Percentiles rank a stretch among this genome's conserved stretches.
phyloP scores from a whole-genome alignment of 2,888 invertebrate genomes.

The Entomobrya proxima region DNA sequence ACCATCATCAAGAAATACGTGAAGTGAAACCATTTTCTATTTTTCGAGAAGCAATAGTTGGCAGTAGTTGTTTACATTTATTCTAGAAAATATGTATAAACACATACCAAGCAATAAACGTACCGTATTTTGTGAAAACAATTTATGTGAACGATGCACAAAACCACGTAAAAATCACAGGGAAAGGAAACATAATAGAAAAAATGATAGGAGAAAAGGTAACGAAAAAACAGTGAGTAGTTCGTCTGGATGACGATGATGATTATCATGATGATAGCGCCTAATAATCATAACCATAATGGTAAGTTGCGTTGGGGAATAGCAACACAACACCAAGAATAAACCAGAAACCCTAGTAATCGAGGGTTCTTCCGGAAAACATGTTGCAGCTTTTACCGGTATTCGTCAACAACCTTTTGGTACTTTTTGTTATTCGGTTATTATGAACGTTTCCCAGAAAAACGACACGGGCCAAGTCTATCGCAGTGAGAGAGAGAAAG shows the following conservation, averaged over 20 bases:
- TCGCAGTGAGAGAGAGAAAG: neutral
- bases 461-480: neutral
- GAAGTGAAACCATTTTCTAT: conserved; percentile 11
- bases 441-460: neutral
- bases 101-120: too few species aligned
- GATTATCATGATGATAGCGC: conserved; percentile 38
- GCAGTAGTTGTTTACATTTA: neutral
- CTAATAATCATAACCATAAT: conserved; percentile 42
- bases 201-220: neutral
- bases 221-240: neutral
- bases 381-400: too few species aligned
- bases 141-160: neutral
- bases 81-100: too few species aligned
- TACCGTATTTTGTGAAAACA: neutral
- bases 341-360: neutral
- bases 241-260: neutral
- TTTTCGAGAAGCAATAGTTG: neutral
- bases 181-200: too few species aligned
- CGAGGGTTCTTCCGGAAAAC: neutral
- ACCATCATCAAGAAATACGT: conserved; percentile 10
- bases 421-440: neutral
- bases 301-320: neutral
- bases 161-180: neutral
- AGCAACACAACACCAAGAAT: neutral
- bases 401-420: too few species aligned